phyloP scores from a whole-genome alignment of 2,797 vertebrate species.

The Peromyscus eremicus region DNA sequence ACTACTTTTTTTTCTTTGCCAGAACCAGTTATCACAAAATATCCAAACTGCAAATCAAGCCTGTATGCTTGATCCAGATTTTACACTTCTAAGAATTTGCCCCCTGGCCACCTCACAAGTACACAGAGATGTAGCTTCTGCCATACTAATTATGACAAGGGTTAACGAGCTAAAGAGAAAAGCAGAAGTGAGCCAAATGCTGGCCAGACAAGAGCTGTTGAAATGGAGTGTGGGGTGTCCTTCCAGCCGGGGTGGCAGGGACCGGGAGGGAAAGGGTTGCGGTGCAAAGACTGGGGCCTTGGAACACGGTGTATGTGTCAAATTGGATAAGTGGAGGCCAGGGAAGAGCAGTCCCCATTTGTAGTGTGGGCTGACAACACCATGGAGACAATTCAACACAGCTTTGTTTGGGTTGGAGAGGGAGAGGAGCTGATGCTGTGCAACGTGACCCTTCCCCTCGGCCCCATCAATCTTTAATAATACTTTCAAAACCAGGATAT shows the following conservation, averaged over 20 bases:
- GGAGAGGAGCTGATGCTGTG: not conserved
- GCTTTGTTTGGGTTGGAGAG: not conserved
- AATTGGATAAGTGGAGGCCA: not conserved
- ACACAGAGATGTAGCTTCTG: not conserved
- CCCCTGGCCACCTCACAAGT: not conserved
- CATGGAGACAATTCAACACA: not conserved
- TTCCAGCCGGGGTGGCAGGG: not conserved
- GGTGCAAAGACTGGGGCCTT: not conserved
- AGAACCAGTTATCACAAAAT: not conserved
- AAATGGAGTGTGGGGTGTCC: not conserved
- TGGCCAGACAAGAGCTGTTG: not conserved
- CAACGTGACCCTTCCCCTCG: not conserved
- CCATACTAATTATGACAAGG: not conserved
- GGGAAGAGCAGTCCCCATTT: not conserved
- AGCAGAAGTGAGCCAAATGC: not conserved
- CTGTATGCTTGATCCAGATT: not conserved
- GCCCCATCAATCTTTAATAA: not conserved
- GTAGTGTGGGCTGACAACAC: not conserved
- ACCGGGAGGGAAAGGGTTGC: not conserved
- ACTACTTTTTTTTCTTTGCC: not conserved
- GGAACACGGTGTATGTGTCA: no score
- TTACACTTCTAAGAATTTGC: conserved; percentile 44
- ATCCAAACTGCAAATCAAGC: not conserved
- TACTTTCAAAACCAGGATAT: not conserved
- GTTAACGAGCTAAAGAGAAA: not conserved